Base-by-base conservation (phyloP, 2,113 vertebrate species). In the Casuarius casuarius region DNA sequence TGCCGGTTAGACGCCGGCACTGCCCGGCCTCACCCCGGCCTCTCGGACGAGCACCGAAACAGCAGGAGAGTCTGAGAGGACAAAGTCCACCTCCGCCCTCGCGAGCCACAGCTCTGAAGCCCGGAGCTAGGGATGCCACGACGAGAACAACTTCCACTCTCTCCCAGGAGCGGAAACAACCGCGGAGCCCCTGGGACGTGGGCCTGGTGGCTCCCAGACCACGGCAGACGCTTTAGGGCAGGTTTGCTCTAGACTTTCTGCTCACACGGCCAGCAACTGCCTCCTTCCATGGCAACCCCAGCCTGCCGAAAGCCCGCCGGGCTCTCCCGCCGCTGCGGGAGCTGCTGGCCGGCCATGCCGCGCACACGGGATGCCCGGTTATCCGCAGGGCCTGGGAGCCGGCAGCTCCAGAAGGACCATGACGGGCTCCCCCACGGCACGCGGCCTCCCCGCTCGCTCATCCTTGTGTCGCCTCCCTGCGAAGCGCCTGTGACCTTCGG, bases 141-240 rank as follows among this genome's bases (percentile, higher is more conserved):
- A 29, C 9, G 38, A 29, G 40, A 3, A 16, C 63, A 66, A 42
- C 23, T 26, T 14, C 21, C 26, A 28, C 63, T 20, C 25, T 0
- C 1, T 31, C 13, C 31, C 11, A 4, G 35, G 51, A 33, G 15
- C 40, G 0, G 1, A 48, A 22, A 48, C 68, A 18, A 35, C 15
- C 35, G 1, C 23, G 21, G 17, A 66, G 23, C 46, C 25, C 11
- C 19, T 4, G 9, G 8, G 10, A 13, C 40, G 25, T 0, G 5
- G 13, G 9, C 22, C 18, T 49, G 5, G 9, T 73, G 17, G 52
- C 51, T 31, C 52, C 9, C 0, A 20, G 12, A 40, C 8, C 33
- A 5, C 48, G 1, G 1, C 40, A 9, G 21, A 10, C 3, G 21
- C 23, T 9, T 40, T 1, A 8, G 63, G 2, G 1, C 46, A 48